Conservation (phyloP, 2,797 vertebrate species). For the Tragopan temminckii region DNA sequence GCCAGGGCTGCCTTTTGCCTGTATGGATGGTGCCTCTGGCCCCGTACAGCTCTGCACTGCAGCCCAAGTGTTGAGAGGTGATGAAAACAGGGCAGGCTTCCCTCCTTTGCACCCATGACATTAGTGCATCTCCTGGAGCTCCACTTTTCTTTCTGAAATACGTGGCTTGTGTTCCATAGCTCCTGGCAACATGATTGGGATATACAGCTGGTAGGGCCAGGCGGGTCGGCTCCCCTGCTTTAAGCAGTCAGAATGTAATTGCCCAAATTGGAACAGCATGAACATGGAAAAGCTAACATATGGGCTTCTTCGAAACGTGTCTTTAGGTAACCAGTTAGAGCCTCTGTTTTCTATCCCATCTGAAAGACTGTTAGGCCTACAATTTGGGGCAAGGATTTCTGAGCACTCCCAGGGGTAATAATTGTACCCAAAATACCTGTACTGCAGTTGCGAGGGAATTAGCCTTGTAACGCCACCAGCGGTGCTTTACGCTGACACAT, state of each 20-base stretch:
- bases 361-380: slow-evolving; percentile 47
- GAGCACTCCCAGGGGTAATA: slow-evolving; percentile 13
- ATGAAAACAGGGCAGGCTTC: background rate
- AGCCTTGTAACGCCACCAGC: background rate
- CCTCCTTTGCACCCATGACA: background rate
- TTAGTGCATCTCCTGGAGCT: background rate
- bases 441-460: slow-evolving; percentile 2
- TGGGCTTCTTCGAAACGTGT: slow-evolving; percentile 4
- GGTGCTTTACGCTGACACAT: background rate
- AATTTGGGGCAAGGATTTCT: slow-evolving; percentile 38
- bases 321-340: slow-evolving; percentile 46
- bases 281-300: slow-evolving; percentile 42
- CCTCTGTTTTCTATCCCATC: slow-evolving; percentile 46
- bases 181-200: background rate
- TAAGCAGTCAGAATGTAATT: slow-evolving; percentile 42
- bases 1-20: background rate
- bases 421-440: slow-evolving; percentile 6
- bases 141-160: slow-evolving; percentile 8
- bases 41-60: background rate
- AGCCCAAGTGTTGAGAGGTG: background rate
- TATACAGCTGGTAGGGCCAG: slow-evolving; percentile 36
- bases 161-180: background rate
- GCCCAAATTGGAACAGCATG: slow-evolving; percentile 45
- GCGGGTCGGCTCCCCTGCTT: slow-evolving; percentile 40
- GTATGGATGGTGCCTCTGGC: background rate